Percentiles rank a stretch among this genome's conserved stretches.
These are phyloP conservation scores for Cepphus grylle DNA, from an alignment of 2,113 vertebrate species.

Conservation along the genomic window DNA sequence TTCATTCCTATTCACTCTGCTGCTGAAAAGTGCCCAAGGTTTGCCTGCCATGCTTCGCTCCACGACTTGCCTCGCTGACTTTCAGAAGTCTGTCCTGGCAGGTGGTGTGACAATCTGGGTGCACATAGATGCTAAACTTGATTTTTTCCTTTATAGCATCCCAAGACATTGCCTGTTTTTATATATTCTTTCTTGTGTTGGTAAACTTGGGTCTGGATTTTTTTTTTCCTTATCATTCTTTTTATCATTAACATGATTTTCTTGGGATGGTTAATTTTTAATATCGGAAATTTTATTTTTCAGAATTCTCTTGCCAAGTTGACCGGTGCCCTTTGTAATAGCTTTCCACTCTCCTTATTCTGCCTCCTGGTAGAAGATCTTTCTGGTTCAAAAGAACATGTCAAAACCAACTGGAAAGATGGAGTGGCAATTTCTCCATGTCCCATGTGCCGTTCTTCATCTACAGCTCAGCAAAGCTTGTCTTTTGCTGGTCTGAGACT, in stretches of 20 bases:
- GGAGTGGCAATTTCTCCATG: background rate
- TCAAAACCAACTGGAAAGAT: background rate
- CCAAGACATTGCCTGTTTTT: background rate
- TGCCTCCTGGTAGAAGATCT: background rate
- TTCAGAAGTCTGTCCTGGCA: background rate
- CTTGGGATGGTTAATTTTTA: background rate
- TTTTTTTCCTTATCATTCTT: background rate
- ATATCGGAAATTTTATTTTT: background rate
- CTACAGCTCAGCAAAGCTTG: background rate
- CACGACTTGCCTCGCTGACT: background rate
- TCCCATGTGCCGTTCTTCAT: background rate
- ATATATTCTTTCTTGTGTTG: background rate
- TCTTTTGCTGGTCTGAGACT: background rate
- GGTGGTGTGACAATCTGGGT: background rate
- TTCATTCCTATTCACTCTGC: background rate
- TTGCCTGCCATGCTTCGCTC: background rate
- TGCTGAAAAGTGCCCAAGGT: background rate
- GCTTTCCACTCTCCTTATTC: background rate
- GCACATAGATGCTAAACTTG: background rate
- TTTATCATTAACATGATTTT: background rate
- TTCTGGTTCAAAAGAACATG: background rate
- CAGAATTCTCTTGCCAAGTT: background rate
- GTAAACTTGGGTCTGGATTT: background rate
- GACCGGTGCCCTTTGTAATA: background rate
- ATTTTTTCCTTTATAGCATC: background rate